Evolutionary conservation across 2,888 invertebrate genomes (phyloP), one percentile per base, ranked within the genome.

Genomic region (Brachyopa scutellaris): DNA sequence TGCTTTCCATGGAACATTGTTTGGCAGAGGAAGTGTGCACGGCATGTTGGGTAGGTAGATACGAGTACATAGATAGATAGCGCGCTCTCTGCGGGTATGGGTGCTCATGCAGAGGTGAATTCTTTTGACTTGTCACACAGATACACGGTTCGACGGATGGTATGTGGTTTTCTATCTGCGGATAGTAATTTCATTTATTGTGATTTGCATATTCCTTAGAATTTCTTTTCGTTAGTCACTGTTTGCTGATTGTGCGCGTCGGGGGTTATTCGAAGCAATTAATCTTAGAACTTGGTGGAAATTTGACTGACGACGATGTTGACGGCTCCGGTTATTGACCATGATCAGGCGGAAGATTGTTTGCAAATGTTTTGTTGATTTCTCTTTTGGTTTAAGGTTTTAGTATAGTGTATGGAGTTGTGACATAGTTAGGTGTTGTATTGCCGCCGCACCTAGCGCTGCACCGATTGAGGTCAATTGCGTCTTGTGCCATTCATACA

Each of bases 401-500:
- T 26, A 26, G 26, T 26, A 8, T 42, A 29, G 11, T 33, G 19
- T 72, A 59, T 33, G 49, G 57, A 72, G 26, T 49, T 70, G 19
- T 17, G 47, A 33, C 59, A 45, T 9, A 45, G 51, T 31, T 42
- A 64, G 17, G 40, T 53, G 53, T 9, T 36, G n/a, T n/a, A n/a
- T n/a, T n/a, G n/a, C n/a, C n/a, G n/a, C n/a, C n/a, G n/a, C n/a
- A 21, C 42, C n/a, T n/a, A n/a, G 61, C 8, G 45, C 21, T 17
- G 33, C 26, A 55, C 26, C 53, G 64, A 82, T 82, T 82, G 70
- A 70, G 82, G 82, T 77, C 82, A 82, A 82, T 82, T 70, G 70
- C 70, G 82, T 72, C 77, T 82, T 82, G 82, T 82, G 82, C 82
- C 66, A 77, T 82, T 82, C 82, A 82, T 82, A 72, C 77, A 66